Conservation (phyloP, 2,797 vertebrate genomes). For the Hydrophis major region DNA sequence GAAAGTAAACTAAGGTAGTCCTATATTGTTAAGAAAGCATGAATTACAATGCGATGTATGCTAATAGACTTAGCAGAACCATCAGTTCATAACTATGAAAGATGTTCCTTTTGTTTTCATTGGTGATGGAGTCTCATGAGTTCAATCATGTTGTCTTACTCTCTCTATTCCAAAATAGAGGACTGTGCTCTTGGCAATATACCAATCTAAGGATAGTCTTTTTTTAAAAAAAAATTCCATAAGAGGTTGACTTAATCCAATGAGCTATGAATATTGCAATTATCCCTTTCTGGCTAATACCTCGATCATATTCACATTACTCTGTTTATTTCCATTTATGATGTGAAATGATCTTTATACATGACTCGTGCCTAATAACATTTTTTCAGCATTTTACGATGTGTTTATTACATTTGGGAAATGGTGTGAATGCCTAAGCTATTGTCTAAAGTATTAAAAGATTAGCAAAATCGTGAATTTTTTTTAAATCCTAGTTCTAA, state of each 20-base stretch:
- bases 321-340: conserved; percentile 39
- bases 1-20: no score
- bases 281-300: conserved; percentile 44
- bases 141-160: background rate
- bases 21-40: background rate
- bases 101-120: background rate
- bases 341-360: conserved; percentile 54
- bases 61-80: background rate
- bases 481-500: conserved; percentile 48
- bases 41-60: background rate
- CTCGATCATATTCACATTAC: conserved; percentile 36
- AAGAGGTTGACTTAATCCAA: conserved; percentile 28
- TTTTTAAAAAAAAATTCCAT: background rate
- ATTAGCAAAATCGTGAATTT: conserved; percentile 58
- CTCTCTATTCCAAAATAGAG: background rate
- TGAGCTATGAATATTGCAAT: conserved; percentile 42
- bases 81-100: background rate
- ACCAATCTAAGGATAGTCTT: background rate
- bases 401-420: conserved; percentile 53
- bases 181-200: background rate
- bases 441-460: conserved; percentile 64
- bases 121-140: background rate
- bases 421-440: conserved; percentile 46
- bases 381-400: conserved; percentile 54
- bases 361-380: conserved; percentile 59